phyloP scores from a whole-genome alignment of 2,113 vertebrate genomes.

The Cyprinodon brontotheroides region DNA sequence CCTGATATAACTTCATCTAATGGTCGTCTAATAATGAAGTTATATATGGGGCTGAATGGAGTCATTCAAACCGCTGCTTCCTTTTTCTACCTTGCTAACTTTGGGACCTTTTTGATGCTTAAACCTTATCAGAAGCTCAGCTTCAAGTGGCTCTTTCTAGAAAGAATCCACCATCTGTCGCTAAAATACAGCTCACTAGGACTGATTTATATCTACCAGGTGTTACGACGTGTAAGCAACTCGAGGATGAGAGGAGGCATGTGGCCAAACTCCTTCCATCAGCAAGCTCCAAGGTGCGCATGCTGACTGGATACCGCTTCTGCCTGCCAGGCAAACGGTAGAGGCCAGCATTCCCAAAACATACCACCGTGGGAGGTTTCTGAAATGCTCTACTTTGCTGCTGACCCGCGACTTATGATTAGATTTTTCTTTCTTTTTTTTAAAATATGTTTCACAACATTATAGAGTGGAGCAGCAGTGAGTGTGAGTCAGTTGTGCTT shows the following conservation, averaged over 20 bases:
- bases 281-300: conserved; percentile 75
- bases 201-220: conserved; percentile 86
- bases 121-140: not conserved
- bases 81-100: not conserved
- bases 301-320: no score
- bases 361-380: not conserved
- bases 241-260: conserved; percentile 54
- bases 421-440: not conserved
- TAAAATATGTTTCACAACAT: conserved; percentile 11
- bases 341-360: not conserved
- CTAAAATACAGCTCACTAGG: conserved; percentile 76
- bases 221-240: conserved; percentile 73
- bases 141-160: not conserved
- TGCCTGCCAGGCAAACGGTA: no score
- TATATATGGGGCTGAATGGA: not conserved
- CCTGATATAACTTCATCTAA: not conserved
- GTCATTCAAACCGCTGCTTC: not conserved
- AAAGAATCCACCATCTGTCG: not conserved
- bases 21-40: not conserved
- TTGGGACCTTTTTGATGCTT: not conserved
- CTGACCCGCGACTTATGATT: conserved; percentile 6
- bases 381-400: not conserved
- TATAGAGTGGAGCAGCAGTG: not conserved
- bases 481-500: conserved; percentile 23
- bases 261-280: not conserved